Evolutionary conservation across 2,888 invertebrate genomes (phyloP).

Genomic region (Schizaphis graminum): DNA sequence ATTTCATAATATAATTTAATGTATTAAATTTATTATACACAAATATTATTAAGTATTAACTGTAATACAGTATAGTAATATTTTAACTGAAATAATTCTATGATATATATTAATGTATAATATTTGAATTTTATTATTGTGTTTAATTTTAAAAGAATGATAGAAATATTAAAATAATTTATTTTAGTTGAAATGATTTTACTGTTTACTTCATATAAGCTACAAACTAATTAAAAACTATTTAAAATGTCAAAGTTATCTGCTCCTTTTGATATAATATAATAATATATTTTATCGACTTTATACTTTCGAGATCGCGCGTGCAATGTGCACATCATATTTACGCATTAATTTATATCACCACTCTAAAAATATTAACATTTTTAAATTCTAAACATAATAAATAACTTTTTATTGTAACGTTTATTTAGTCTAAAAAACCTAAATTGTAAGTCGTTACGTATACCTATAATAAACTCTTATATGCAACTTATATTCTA

Average conservation of each 20-base stretch:
- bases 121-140: neutral
- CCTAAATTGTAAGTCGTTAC: neutral
- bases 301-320: neutral
- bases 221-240: neutral
- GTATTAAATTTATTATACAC: neutral
- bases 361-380: neutral
- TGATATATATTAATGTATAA: neutral
- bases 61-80: neutral
- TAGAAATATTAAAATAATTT: neutral
- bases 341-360: neutral
- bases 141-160: neutral
- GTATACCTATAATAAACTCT: neutral
- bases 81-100: neutral
- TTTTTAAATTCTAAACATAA: neutral
- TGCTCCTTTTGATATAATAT: neutral
- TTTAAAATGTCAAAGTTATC: neutral
- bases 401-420: neutral
- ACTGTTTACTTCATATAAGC: neutral
- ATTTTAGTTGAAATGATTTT: neutral
- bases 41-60: neutral
- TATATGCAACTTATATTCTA: neutral
- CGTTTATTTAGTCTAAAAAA: neutral
- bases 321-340: neutral
- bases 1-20: neutral
- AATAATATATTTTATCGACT: conserved; percentile 2